phyloP scores from a whole-genome alignment of 2,888 invertebrate species.

The Habroteleia sp. region DNA sequence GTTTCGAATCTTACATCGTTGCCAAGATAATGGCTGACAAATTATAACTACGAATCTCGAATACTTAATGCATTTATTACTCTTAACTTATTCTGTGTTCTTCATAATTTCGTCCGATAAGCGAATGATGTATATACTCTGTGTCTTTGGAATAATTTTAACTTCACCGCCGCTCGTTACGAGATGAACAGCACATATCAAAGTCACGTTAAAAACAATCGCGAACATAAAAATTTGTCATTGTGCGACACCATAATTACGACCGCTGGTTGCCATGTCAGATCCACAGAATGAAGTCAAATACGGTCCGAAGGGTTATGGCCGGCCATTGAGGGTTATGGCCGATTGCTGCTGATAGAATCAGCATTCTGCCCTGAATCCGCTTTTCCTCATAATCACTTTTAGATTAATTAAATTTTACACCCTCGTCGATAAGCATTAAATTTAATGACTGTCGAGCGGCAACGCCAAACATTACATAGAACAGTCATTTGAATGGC shows the following conservation, averaged over 20 bases:
- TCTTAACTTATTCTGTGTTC: slow-evolving; percentile 56
- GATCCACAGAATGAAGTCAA: slow-evolving; percentile 79
- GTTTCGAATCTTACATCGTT: slow-evolving; percentile 74
- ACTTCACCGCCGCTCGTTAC: neutral
- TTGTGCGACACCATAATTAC: slow-evolving; percentile 67
- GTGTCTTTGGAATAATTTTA: slow-evolving; percentile 10
- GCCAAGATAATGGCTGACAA: slow-evolving; percentile 76
- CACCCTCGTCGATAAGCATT: slow-evolving; percentile 79
- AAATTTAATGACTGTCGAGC: slow-evolving; percentile 77
- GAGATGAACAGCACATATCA: neutral
- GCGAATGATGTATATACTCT: slow-evolving; percentile 21
- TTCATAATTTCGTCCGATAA: slow-evolving; percentile 62
- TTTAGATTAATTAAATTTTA: slow-evolving; percentile 81
- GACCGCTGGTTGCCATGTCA: slow-evolving; percentile 75
- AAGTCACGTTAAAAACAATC: slow-evolving; percentile 23
- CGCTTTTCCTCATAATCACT: slow-evolving; percentile 80
- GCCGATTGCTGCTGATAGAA: slow-evolving; percentile 79
- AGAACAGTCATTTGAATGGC: slow-evolving; percentile 49
- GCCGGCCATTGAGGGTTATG: slow-evolving; percentile 78
- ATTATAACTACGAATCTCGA: slow-evolving; percentile 75
- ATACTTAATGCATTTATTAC: slow-evolving; percentile 71
- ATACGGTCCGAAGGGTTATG: slow-evolving; percentile 79
- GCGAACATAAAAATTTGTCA: slow-evolving; percentile 5
- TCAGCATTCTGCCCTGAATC: slow-evolving; percentile 75
- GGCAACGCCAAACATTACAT: slow-evolving; percentile 63